Percentiles rank a stretch among this genome's conserved stretches.
These are phyloP conservation scores for Anguilla pacifica DNA, from an alignment of 2,797 vertebrate genomes.

Conservation along the genomic window DNA sequence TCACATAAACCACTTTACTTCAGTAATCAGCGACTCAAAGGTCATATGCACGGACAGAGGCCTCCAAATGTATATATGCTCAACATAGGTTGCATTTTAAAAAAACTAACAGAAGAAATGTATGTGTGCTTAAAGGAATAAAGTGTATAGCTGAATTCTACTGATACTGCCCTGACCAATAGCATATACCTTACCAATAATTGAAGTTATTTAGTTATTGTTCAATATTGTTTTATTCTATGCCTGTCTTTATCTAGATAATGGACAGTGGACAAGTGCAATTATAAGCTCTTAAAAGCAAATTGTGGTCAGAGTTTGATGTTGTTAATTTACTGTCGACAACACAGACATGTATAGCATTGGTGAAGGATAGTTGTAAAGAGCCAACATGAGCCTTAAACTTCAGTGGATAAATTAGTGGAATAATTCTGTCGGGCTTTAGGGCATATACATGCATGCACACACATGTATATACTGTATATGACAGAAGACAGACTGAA, in stretches of 20 bases:
- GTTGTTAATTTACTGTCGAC: background rate
- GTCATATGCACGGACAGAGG: background rate
- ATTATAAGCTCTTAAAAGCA: background rate
- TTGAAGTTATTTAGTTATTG: background rate
- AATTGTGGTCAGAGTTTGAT: background rate
- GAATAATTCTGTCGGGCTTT: background rate
- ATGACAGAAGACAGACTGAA: slow-evolving; percentile 2
- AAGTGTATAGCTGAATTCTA: background rate
- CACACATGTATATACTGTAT: slow-evolving; percentile 3
- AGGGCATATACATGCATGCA: background rate
- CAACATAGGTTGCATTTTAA: background rate
- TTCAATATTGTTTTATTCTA: background rate
- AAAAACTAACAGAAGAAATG: background rate
- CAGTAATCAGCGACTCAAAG: background rate
- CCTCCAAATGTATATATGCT: background rate
- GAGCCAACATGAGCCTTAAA: too few relatives aligned
- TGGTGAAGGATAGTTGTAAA: background rate
- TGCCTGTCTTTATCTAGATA: background rate
- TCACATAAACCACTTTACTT: background rate
- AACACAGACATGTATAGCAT: background rate
- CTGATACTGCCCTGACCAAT: background rate
- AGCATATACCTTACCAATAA: background rate
- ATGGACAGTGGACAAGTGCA: background rate
- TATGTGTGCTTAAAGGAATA: background rate
- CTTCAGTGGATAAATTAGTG: background rate